These are phyloP conservation scores for Eledona agricola DNA, from an alignment of 2,888 invertebrate genomes.

Conservation along the genomic window DNA sequence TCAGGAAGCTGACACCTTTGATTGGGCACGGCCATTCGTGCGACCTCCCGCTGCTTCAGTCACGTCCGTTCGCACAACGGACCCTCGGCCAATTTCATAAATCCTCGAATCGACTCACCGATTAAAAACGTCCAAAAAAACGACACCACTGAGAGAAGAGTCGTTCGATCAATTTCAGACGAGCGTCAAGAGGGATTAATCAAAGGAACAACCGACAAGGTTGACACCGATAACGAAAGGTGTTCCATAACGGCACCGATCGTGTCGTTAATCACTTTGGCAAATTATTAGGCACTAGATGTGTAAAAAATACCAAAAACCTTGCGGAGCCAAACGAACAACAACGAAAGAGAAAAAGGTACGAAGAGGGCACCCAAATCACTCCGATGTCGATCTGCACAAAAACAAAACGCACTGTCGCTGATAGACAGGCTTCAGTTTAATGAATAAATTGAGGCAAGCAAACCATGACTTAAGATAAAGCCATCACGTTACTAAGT, in stretches of 20 bases:
- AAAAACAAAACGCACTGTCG: slow-evolving; percentile 22
- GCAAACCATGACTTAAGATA: slow-evolving; percentile 38
- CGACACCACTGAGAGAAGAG: slow-evolving; percentile 7
- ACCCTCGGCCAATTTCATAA: slow-evolving; percentile 41
- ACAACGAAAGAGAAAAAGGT: slow-evolving; percentile 3
- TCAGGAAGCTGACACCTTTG: slow-evolving; percentile 53
- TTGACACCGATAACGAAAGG: slow-evolving; percentile 32
- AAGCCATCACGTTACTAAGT: slow-evolving; percentile 39
- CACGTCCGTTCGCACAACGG: slow-evolving; percentile 51
- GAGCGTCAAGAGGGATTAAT: slow-evolving; percentile 42
- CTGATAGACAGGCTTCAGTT: slow-evolving; percentile 39
- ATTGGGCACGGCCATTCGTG: slow-evolving; percentile 52
- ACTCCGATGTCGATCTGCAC: slow-evolving; percentile 17
- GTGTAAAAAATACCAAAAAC: background rate
- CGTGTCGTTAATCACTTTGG: slow-evolving; percentile 23
- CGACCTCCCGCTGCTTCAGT: slow-evolving; percentile 51
- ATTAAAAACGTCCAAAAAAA: slow-evolving; percentile 8
- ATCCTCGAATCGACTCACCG: slow-evolving; percentile 30
- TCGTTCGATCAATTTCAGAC: slow-evolving; percentile 25
- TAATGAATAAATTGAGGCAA: slow-evolving; percentile 38
- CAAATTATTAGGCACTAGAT: background rate
- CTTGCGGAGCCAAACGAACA: too few species aligned
- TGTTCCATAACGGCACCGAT: slow-evolving; percentile 16
- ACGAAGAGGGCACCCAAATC: slow-evolving; percentile 6
- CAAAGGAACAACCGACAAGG: slow-evolving; percentile 34